Evolutionary conservation across 2,888 invertebrate genomes (phyloP).

Genomic region (Synanthedon formicaeformis): DNA sequence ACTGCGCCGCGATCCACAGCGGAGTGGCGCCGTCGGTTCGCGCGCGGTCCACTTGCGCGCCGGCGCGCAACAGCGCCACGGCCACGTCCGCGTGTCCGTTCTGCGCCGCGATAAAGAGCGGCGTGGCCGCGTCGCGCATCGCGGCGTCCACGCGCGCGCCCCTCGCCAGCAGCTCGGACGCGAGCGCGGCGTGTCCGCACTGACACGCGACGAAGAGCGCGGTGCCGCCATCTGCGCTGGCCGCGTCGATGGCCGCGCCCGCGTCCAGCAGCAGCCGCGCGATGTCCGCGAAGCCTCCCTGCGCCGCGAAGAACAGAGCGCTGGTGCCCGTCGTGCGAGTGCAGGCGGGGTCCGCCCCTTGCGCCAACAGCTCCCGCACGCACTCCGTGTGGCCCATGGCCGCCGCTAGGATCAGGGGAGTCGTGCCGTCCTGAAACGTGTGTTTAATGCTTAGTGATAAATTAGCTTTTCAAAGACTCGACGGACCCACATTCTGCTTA

Average conservation of each 20-base stretch:
- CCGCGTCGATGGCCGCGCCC: slow-evolving; percentile 82
- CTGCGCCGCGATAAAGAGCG: slow-evolving; percentile 93
- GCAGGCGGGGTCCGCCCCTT: slow-evolving; percentile 91
- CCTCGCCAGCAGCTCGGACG: slow-evolving; percentile 83
- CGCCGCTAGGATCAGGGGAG: slow-evolving; percentile 90
- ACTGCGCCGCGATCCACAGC: slow-evolving; percentile 95
- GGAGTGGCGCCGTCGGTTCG: slow-evolving; percentile 89
- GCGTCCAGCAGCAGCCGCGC: slow-evolving; percentile 82
- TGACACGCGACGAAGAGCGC: slow-evolving; percentile 93
- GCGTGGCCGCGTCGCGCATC: slow-evolving; percentile 93
- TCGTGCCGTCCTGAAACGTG: slow-evolving; percentile 87
- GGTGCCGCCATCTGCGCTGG: slow-evolving; percentile 90
- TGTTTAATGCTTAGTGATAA: no score
- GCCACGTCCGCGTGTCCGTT: slow-evolving; percentile 90
- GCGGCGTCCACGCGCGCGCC: slow-evolving; percentile 85
- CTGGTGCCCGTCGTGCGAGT: slow-evolving; percentile 91
- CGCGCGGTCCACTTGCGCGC: slow-evolving; percentile 79
- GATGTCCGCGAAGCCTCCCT: slow-evolving; percentile 90
- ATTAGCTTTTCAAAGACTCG: no score
- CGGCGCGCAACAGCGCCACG: slow-evolving; percentile 76
- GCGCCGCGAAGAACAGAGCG: slow-evolving; percentile 93
- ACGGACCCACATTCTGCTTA: no score
- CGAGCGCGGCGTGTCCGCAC: slow-evolving; percentile 90
- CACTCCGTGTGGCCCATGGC: slow-evolving; percentile 92
- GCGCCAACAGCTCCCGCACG: slow-evolving; percentile 86